Base-by-base conservation (phyloP, 2,113 vertebrate species). In the Pluvianellus socialis region DNA sequence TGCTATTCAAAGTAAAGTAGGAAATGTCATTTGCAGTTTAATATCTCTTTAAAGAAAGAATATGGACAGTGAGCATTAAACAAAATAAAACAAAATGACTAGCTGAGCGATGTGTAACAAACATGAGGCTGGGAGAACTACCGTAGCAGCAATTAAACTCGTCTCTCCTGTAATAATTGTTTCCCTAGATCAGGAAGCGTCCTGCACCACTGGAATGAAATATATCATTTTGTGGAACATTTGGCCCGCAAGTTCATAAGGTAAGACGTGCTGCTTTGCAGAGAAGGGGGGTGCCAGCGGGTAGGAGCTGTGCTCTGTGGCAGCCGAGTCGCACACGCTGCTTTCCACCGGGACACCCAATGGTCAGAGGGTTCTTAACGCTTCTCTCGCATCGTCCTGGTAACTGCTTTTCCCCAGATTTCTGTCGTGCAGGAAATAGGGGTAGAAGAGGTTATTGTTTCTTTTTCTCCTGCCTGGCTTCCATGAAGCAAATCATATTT, bases 201-300 rank as follows among this genome's bases (percentile, higher is more conserved):
- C 85, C 98, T 99, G 95, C 98, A 99, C 81, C 99, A 99, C 88
- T 99, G 99, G 99, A 99, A 98, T 56, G 99, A 99, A 97, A 99
- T 99, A 91, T 99, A 99, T 96, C 98, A 98, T 79, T 99, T 99
- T 96, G 99, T 99, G 90, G 99, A 99, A 96, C 99, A 99, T 94
- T 97, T 99, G 97, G 99, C 99, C 71, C 98, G 98, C 83, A 99
- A 99, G 96, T 99, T 99, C 97, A 99, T 99, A 87, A 99, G 99
- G 99, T 99, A 97, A 98, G 98, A 91, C 53, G 52, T 28, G 32
- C 21, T 30, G 32, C 28, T 47, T 15, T n/a, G 59, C 56, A 58
- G 84, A 38, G 27, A 27, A 18, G 9, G 24, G 1, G 15, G 1
- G 20, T 53, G 55, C 32, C 38, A 17, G 47, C 3, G 0, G 26